These are phyloP conservation scores for Hydractinia echinata DNA, from an alignment of 30 jellyfish, hydroid and myxozoan genomes.

Conservation along the genomic window DNA sequence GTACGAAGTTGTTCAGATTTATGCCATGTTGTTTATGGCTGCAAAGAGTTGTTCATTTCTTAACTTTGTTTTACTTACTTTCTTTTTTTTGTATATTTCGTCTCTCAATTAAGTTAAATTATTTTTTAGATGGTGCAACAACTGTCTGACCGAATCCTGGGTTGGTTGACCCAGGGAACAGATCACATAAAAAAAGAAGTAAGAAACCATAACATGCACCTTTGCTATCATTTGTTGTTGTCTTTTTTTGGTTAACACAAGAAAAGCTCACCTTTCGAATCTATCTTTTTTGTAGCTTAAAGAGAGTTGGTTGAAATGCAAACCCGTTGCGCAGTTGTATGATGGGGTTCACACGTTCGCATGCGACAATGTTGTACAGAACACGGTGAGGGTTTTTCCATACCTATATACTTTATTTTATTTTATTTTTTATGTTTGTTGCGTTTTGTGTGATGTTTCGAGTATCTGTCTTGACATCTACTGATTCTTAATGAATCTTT, in stretches of 20 bases:
- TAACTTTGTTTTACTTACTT: too few species aligned
- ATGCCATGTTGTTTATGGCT: too few species aligned
- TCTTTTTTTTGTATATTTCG: too few species aligned
- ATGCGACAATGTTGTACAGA: constrained; percentile 62
- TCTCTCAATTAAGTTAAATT: not conserved
- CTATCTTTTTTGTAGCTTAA: constrained; percentile 38
- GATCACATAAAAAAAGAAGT: constrained; percentile 49
- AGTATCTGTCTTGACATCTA: too few species aligned
- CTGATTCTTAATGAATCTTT: too few species aligned
- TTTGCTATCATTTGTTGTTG: too few species aligned
- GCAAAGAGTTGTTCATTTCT: too few species aligned
- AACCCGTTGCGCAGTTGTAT: constrained; percentile 68
- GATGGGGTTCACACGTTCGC: constrained; percentile 58
- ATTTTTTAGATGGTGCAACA: constrained; percentile 44
- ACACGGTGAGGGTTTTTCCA: constrained; percentile 47
- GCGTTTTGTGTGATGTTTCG: too few species aligned
- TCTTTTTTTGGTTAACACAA: not conserved
- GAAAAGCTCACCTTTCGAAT: not conserved
- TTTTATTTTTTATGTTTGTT: too few species aligned
- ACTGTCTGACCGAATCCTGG: constrained; percentile 44
- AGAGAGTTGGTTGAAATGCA: constrained; percentile 53
- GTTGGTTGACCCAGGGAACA: constrained; percentile 83
- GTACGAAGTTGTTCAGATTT: too few species aligned
- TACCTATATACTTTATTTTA: too few species aligned
- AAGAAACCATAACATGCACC: not conserved